Percentiles rank a stretch among this genome's conserved stretches.
Conservation (phyloP, 1,140 invertebrate genomes). For the Ruditapes philippinarum region DNA sequence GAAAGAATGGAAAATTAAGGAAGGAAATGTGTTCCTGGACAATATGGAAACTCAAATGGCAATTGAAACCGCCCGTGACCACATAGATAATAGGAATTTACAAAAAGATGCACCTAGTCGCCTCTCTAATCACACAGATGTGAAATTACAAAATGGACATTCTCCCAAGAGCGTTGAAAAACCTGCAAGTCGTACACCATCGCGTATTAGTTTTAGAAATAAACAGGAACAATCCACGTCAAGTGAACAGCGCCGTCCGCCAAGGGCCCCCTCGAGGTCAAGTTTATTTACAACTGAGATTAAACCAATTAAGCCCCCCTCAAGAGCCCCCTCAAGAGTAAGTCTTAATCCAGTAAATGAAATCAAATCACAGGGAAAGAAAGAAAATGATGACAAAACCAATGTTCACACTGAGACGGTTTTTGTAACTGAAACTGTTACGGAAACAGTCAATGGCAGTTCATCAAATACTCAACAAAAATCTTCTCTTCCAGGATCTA, state of each 20-base stretch:
- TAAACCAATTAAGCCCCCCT: not conserved
- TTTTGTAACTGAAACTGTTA: not conserved
- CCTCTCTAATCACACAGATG: not conserved
- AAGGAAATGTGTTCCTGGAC: conserved; percentile 34
- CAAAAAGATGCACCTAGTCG: not conserved
- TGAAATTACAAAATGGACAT: not conserved
- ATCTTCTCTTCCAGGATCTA: not conserved
- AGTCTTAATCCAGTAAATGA: not conserved
- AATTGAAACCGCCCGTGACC: conserved; percentile 35
- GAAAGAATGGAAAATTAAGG: conserved; percentile 24
- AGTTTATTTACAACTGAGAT: not conserved
- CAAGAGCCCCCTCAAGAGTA: not conserved
- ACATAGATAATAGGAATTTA: conserved; percentile 1
- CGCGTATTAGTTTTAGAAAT: conserved; percentile 31
- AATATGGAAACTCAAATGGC: conserved; percentile 60
- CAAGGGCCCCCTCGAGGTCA: not conserved
- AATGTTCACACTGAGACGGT: not conserved
- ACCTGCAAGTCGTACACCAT: conserved; percentile 5
- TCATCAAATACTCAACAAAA: not conserved
- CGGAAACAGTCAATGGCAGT: not conserved
- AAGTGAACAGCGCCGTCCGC: not conserved
- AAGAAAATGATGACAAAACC: not conserved
- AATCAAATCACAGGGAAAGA: not conserved
- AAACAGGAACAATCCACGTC: not conserved
- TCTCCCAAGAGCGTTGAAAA: not conserved